Evolutionary conservation across 2,888 invertebrate species (phyloP), one percentile per base, ranked within the genome.

Genomic region (Lamellibrachia satsuma): DNA sequence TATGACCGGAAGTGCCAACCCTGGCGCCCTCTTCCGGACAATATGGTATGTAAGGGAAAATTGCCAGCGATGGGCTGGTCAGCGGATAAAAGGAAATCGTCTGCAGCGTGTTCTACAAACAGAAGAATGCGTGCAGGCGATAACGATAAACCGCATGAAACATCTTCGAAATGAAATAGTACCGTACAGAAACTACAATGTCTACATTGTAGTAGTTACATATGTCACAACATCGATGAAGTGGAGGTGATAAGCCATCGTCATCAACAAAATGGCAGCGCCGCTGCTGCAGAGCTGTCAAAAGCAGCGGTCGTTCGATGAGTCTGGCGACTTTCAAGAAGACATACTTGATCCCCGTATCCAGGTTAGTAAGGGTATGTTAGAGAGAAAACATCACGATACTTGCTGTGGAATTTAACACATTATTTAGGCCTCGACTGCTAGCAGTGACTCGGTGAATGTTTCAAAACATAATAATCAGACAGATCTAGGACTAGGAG

Each of bases 201-300:
- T 75, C n/a, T n/a, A 75, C 6, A n/a, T 75, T 75, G 75, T 75
- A 75, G 75, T 75, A 75, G 39, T 39, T 39, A 75, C 75, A 6
- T 75, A 75, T n/a, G 22, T n/a, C 22, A 75, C 22, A n/a, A 6
- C 75, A 22, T 22, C 22, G 22, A 75, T 75, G 75, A 22, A 75
- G 75, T 22, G 75, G 6, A 75, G 15, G 22, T n/a, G 22, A 22
- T 11, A 75, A 75, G 22, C 55, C 55, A 55, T 55, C 9, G 9
- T 75, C 75, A 22, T 75, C 22, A 75, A 15, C 15, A 75, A 75
- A 75, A 75, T 75, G 75, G 75, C 75, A 75, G 22, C 75, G 22
- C 75, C 75, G 75, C 75, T 75, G 75, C 75, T 75, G 75, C 75
- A 75, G 75, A 75, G n/a, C 75, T 75, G 75, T 75, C 75, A 75